These are phyloP conservation scores for Diadumene lineata DNA, from an alignment of 92 coral and sea anemone species.

Conservation along the genomic window DNA sequence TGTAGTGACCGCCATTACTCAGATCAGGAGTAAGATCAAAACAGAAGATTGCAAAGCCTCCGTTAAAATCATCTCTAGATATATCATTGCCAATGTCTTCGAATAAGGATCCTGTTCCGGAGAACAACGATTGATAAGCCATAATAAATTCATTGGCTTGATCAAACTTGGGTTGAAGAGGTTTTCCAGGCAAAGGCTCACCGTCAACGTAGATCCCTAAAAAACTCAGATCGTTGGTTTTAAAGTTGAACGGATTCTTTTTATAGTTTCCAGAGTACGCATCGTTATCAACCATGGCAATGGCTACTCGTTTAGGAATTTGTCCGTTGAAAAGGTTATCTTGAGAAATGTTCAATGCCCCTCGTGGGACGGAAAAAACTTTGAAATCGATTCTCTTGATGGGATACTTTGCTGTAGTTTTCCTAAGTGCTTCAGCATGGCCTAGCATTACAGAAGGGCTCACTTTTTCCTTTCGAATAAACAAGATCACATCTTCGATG, in stretches of 20 bases:
- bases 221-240: constrained; percentile 37
- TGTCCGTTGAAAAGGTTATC: constrained; percentile 59
- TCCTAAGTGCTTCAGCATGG: constrained; percentile 43
- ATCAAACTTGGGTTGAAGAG: constrained; percentile 46
- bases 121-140: constrained; percentile 39
- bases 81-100: constrained; percentile 38
- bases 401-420: constrained; percentile 69
- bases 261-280: constrained; percentile 57
- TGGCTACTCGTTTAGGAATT: constrained; percentile 46
- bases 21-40: constrained; percentile 47
- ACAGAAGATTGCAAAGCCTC: constrained; percentile 38
- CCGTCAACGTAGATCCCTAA: constrained; percentile 55
- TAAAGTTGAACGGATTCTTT: constrained; percentile 53
- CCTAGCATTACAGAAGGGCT: constrained; percentile 49
- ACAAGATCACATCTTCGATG: constrained; percentile 58
- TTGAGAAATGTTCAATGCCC: constrained; percentile 51
- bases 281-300: constrained; percentile 55
- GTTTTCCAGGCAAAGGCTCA: constrained; percentile 45
- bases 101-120: constrained; percentile 36
- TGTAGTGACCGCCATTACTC: constrained; percentile 23
- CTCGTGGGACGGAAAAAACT: constrained; percentile 41
- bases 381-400: constrained; percentile 53
- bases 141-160: constrained; percentile 43
- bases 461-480: constrained; percentile 57
- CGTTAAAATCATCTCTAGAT: constrained; percentile 30